phyloP scores from a whole-genome alignment of 1,140 invertebrate genomes.

The Dufourea novaeangliae region DNA sequence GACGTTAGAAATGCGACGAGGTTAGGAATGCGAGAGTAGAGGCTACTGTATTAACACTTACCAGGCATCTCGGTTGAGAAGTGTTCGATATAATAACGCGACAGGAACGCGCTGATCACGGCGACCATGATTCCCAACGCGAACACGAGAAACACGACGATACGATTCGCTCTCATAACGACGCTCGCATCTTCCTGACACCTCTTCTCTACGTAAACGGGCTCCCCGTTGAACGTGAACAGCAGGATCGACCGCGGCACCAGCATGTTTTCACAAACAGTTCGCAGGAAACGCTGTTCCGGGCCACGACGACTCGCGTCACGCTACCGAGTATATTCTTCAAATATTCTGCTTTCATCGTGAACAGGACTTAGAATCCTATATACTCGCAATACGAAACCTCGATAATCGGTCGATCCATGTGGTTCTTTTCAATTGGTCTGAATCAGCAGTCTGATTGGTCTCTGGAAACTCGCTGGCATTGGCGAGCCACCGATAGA shows the following conservation, averaged over 20 bases:
- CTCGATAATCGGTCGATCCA: neutral
- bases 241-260: slow-evolving; percentile 37
- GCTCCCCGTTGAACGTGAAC: slow-evolving; percentile 42
- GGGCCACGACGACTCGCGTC: neutral
- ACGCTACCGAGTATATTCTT: slow-evolving; percentile 19
- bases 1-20: no score
- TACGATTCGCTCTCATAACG: slow-evolving; percentile 55
- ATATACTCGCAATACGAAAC: neutral
- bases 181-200: slow-evolving; percentile 26
- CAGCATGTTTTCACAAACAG: slow-evolving; percentile 58
- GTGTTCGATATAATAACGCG: slow-evolving; percentile 62
- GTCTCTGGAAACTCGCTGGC: no score
- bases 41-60: slow-evolving; percentile 16
- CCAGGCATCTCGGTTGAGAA: slow-evolving; percentile 49
- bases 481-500: neutral
- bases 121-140: slow-evolving; percentile 66
- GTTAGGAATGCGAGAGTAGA: neutral
- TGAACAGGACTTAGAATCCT: neutral
- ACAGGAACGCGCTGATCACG: slow-evolving; percentile 65
- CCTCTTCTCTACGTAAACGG: slow-evolving; percentile 49
- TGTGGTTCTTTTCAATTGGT: slow-evolving; percentile 57
- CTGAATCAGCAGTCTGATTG: no score
- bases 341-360: neutral
- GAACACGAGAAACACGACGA: slow-evolving; percentile 66
- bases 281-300: neutral